Conservation (phyloP, 2,113 vertebrate species). For the Acrocephalus kingi region DNA sequence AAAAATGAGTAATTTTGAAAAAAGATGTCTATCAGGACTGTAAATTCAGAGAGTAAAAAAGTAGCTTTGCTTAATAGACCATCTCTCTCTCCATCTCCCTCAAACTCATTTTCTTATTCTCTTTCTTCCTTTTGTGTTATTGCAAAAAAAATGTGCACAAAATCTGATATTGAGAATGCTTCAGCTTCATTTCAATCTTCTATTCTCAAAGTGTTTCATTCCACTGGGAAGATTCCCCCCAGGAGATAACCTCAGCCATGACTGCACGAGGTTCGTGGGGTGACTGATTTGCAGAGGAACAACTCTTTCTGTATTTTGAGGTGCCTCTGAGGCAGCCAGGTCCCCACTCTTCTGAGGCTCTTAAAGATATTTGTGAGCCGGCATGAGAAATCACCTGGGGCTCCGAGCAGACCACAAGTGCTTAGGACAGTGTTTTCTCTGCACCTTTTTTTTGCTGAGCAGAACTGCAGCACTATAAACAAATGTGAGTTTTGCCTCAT, state of each 20-base stretch:
- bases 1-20: slow-evolving; percentile 47
- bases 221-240: not conserved
- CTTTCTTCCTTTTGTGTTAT: slow-evolving; percentile 6
- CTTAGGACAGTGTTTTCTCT: slow-evolving; percentile 47
- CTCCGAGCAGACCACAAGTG: not conserved
- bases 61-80: slow-evolving; percentile 28
- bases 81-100: slow-evolving; percentile 24
- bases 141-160: not conserved
- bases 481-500: slow-evolving; percentile 42
- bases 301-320: not conserved
- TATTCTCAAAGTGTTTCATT: slow-evolving; percentile 24
- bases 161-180: slow-evolving; percentile 8
- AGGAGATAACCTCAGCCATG: not conserved
- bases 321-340: not conserved
- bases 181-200: slow-evolving; percentile 25
- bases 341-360: not conserved
- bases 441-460: not conserved
- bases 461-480: slow-evolving; percentile 38
- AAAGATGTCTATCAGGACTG: slow-evolving; percentile 49
- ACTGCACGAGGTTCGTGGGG: not conserved
- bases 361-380: not conserved
- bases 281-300: not conserved
- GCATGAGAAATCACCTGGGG: slow-evolving; percentile 22
- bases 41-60: slow-evolving; percentile 30
- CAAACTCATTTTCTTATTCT: slow-evolving; percentile 49